Evolutionary conservation across 2,113 vertebrate species (phyloP), one percentile per base, ranked within the genome.

Genomic region (Thalassarche chlororhynchos): DNA sequence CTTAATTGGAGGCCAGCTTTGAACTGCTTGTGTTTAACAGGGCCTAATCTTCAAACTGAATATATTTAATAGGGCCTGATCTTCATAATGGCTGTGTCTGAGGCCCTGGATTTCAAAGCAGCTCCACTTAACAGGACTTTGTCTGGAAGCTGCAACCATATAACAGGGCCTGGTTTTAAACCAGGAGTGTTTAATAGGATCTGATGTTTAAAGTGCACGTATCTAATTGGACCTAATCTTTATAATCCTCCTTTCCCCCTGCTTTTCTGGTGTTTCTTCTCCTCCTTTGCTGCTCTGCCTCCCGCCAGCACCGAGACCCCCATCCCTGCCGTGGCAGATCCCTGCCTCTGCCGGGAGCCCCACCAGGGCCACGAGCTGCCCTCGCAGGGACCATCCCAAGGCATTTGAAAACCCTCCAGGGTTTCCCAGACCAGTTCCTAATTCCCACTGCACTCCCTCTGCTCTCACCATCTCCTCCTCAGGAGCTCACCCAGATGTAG

Each of bases 51-150:
- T 95, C 91, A 90, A 95, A 92, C 86, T 46, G 93, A 83, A 92
- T 92, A 6, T 9, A 38, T 95, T 92, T 90, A 92, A 93, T 40
- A 87, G 70, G 87, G 77, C 61, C 89, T 97, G 91, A 92, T 96
- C 89, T 94, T 83, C 68, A 17, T 90, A 96, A 94, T 60, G 88
- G 76, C 91, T 95, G 68, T 69, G 57, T 93, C 93, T 93, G 84
- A 88, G 89, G 44, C 64, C 31, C 68, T 44, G 70, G 61, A 77
- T 97, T 96, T 97, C 95, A 96, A 97, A 97, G 87, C 66, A 96
- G 84, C 76, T 93, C 74, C 84, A 68, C 76, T 97, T 96, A 93
- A 71, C 8, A 1, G 83, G 92, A 91, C 90, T 94, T 96, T 85
- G 87, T 94, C 83, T 84, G 81, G 36, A 66, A 87, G 85, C 85